phyloP scores from a whole-genome alignment of 2,113 vertebrate species.

The Thunnus maccoyii region DNA sequence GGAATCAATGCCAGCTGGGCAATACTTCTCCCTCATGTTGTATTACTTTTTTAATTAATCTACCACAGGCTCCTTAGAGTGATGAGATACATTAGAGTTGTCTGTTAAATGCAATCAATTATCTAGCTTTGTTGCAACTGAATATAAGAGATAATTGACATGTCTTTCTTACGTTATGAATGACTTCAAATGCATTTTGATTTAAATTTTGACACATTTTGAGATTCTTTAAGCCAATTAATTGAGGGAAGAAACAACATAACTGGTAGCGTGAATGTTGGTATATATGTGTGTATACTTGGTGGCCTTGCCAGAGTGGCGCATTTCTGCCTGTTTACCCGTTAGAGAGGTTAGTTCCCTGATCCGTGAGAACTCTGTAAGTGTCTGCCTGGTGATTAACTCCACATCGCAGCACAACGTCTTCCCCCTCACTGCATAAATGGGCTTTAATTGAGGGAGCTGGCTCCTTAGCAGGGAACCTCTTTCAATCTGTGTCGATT shows the following conservation, averaged over 20 bases:
- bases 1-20: conserved; percentile 70
- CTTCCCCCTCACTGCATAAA: conserved; percentile 91
- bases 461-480: conserved; percentile 82
- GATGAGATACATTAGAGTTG: conserved; percentile 68
- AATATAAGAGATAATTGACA: conserved; percentile 63
- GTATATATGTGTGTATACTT: conserved; percentile 18
- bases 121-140: conserved; percentile 59
- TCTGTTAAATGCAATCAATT: conserved; percentile 68
- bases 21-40: conserved; percentile 67
- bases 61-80: conserved; percentile 70
- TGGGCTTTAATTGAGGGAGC: conserved; percentile 90
- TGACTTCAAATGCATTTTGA: conserved; percentile 31
- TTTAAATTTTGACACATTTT: conserved; percentile 23
- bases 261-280: conserved; percentile 23
- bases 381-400: conserved; percentile 89
- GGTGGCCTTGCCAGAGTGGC: conserved; percentile 59
- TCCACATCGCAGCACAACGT: conserved; percentile 88
- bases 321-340: conserved; percentile 80
- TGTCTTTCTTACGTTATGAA: conserved; percentile 41
- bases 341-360: conserved; percentile 82
- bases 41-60: conserved; percentile 81
- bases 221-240: conserved; percentile 46
- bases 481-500: conserved; percentile 90
- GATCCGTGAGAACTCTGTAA: conserved; percentile 87
- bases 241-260: conserved; percentile 31